Evolutionary conservation across 2,888 invertebrate genomes (phyloP).

Genomic region (Nesidiocoris tenuis): DNA sequence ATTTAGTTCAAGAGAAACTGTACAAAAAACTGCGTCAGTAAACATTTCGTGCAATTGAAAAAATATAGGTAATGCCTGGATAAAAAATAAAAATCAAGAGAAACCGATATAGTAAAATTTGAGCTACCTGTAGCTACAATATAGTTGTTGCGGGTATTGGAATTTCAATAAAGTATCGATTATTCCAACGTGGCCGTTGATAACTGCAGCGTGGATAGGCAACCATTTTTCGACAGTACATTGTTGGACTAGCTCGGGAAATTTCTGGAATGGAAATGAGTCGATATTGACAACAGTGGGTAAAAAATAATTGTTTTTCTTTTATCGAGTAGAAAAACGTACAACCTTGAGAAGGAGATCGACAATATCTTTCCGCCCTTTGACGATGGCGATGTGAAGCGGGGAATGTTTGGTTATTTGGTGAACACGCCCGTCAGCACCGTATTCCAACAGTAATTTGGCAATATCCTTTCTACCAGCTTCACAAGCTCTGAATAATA

Average conservation of each 20-base stretch:
- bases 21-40: too few species aligned
- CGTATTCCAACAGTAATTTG: slow-evolving; percentile 71
- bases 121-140: slow-evolving; percentile 61
- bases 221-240: slow-evolving; percentile 89
- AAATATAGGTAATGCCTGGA: too few species aligned
- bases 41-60: too few species aligned
- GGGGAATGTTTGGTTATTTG: slow-evolving; percentile 90
- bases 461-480: slow-evolving; percentile 78
- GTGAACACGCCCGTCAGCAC: slow-evolving; percentile 86
- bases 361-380: slow-evolving; percentile 60
- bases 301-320: slow-evolving; percentile 1
- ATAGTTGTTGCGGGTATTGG: slow-evolving; percentile 72
- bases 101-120: not conserved
- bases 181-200: slow-evolving; percentile 78
- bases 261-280: slow-evolving; percentile 59
- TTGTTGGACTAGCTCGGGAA: slow-evolving; percentile 80
- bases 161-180: slow-evolving; percentile 77
- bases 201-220: slow-evolving; percentile 88
- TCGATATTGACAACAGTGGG: not conserved
- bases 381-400: slow-evolving; percentile 84
- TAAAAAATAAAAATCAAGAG: not conserved
- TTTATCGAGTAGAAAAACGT: slow-evolving; percentile 22
- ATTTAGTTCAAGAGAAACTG: too few species aligned
- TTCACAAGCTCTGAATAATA: slow-evolving; percentile 81
- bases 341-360: slow-evolving; percentile 60